Conservation (phyloP, 2,113 vertebrate genomes). For the Paraplagusia blochii region DNA sequence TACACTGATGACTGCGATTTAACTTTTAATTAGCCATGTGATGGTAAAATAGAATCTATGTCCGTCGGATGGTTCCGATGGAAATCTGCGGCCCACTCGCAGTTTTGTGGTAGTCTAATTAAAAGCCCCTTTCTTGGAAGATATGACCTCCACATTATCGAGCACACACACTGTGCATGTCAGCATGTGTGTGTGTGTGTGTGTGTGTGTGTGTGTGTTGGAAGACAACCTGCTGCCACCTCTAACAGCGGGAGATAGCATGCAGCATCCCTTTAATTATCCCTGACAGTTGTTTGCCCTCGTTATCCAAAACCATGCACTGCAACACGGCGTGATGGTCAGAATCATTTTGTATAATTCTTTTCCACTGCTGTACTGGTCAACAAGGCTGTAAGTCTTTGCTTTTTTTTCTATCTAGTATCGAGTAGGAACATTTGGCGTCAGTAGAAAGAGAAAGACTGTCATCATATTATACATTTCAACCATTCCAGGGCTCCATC, state of each 20-base stretch:
- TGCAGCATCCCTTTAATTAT: slow-evolving; percentile 29
- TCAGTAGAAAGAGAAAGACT: no score
- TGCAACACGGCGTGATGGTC: not conserved
- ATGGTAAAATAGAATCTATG: slow-evolving; percentile 46
- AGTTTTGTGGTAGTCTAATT: slow-evolving; percentile 51
- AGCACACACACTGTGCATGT: slow-evolving; percentile 8
- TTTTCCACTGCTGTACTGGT: not conserved
- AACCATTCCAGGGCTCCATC: no score
- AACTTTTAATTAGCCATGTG: slow-evolving; percentile 50
- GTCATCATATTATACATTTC: no score
- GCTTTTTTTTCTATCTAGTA: no score
- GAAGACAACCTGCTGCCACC: slow-evolving; percentile 18
- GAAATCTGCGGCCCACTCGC: slow-evolving; percentile 28
- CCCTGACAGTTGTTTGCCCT: slow-evolving; percentile 6
- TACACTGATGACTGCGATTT: slow-evolving; percentile 38
- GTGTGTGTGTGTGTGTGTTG: slow-evolving; percentile 1
- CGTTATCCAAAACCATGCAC: slow-evolving; percentile 7
- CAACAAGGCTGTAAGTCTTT: no score
- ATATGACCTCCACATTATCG: slow-evolving; percentile 23
- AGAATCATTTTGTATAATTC: not conserved
- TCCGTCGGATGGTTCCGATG: slow-evolving; percentile 37
- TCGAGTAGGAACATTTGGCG: no score
- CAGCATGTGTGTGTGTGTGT: slow-evolving; percentile 1
- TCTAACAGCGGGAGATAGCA: slow-evolving; percentile 11
- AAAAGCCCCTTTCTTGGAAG: slow-evolving; percentile 40